Conservation (phyloP, 2,888 invertebrate species). For the Meghimatium bilineatum region DNA sequence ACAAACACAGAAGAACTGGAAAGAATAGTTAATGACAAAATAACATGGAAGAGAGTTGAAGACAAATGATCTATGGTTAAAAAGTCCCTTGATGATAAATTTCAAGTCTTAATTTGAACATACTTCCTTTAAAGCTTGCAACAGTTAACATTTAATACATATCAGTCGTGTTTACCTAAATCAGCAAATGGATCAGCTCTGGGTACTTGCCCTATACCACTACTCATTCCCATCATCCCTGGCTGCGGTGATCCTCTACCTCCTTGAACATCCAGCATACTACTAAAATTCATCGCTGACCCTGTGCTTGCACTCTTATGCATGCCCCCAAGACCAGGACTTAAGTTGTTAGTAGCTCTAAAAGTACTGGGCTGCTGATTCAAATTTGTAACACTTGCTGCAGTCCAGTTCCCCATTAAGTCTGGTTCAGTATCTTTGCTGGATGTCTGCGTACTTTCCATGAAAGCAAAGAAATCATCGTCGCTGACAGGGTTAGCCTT, state of each 20-base stretch:
- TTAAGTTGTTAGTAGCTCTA: slow-evolving; percentile 34
- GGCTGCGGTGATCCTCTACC: slow-evolving; percentile 37
- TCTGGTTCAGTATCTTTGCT: slow-evolving; percentile 55
- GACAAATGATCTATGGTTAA: too few relatives aligned
- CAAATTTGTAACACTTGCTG: slow-evolving; percentile 53
- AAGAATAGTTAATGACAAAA: too few relatives aligned
- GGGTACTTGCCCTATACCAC: slow-evolving; percentile 51
- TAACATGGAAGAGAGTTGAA: too few relatives aligned
- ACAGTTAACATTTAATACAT: too few relatives aligned
- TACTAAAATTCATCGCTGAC: slow-evolving; percentile 51
- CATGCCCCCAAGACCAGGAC: slow-evolving; percentile 45
- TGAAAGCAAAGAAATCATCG: slow-evolving; percentile 61
- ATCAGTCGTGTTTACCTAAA: slow-evolving; percentile 63
- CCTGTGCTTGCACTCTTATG: slow-evolving; percentile 56
- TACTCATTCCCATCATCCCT: slow-evolving; percentile 32
- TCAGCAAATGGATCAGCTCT: slow-evolving; percentile 72
- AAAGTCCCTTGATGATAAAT: too few relatives aligned
- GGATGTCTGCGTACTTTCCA: slow-evolving; percentile 54
- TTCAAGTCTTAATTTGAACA: too few relatives aligned
- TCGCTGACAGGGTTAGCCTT: slow-evolving; percentile 10
- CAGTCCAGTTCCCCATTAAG: slow-evolving; percentile 69
- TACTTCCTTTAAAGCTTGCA: too few relatives aligned
- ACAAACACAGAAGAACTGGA: too few relatives aligned
- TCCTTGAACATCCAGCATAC: slow-evolving; percentile 26
- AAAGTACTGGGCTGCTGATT: background rate